Conservation (phyloP, 2,797 vertebrate species). For the Rhyacichthys aspro region DNA sequence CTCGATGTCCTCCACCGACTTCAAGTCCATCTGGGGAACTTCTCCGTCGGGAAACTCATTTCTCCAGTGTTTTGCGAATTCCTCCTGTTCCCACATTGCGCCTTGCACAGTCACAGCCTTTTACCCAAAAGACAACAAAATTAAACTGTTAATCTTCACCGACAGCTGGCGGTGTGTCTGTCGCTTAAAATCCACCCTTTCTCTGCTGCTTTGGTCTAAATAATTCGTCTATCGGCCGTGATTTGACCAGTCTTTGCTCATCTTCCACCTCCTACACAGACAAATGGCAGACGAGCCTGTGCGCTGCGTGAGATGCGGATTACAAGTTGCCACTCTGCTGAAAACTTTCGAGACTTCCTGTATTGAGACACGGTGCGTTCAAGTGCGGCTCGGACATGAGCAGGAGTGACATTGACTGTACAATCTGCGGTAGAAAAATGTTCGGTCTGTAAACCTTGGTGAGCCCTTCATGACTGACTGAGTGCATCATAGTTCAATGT, state of each 20-base stretch:
- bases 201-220: neutral
- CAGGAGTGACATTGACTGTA: neutral
- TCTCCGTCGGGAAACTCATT: conserved; percentile 89
- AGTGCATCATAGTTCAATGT: no score
- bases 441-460: no score
- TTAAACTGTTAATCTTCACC: conserved; percentile 17
- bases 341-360: conserved; percentile 77
- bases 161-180: conserved; percentile 14
- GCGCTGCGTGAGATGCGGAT: conserved; percentile 11
- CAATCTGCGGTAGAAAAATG: no score
- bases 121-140: neutral
- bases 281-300: neutral
- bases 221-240: neutral
- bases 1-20: conserved; percentile 85
- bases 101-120: conserved; percentile 4
- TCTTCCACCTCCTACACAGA: conserved; percentile 22
- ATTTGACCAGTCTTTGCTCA: conserved; percentile 25
- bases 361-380: conserved; percentile 57
- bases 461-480: no score
- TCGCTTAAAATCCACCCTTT: conserved; percentile 17
- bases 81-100: conserved; percentile 88
- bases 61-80: conserved; percentile 91
- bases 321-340: conserved; percentile 48
- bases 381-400: conserved; percentile 18
- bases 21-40: conserved; percentile 83